Conservation (phyloP, 2,797 vertebrate species). For the Anguilla megastoma region DNA sequence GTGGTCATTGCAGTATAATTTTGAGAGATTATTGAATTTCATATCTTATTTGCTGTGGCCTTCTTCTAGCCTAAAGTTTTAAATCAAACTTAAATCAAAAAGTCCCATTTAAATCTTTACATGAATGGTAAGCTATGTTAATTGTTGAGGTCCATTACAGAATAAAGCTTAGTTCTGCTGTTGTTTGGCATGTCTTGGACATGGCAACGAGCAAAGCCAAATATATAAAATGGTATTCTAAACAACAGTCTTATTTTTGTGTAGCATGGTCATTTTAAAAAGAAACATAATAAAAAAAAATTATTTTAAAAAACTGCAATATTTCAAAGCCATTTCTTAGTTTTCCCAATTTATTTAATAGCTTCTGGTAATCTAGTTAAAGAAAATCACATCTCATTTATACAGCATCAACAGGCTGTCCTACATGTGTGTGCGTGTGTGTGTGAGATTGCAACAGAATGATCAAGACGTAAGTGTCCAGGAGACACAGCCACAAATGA, state of each 20-base stretch:
- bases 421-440: not conserved
- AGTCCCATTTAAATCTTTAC: not conserved
- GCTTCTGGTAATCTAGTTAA: not conserved
- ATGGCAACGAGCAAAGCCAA: not conserved
- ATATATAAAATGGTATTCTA: not conserved
- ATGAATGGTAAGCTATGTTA: not conserved
- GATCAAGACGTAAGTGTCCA: not conserved
- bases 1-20: not conserved
- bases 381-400: too few species aligned
- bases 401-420: not conserved
- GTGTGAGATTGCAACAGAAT: not conserved
- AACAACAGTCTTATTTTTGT: not conserved
- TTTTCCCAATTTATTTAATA: not conserved
- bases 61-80: not conserved
- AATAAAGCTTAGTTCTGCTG: too few species aligned
- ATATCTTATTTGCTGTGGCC: not conserved
- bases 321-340: not conserved
- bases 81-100: not conserved
- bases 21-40: not conserved
- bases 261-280: not conserved
- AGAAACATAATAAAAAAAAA: not conserved
- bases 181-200: not conserved
- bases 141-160: not conserved
- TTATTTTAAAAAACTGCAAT: not conserved
- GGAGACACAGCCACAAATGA: not conserved